These are phyloP conservation scores for Argopecten irradians DNA, from an alignment of 1,140 invertebrate species.

Conservation along the genomic window DNA sequence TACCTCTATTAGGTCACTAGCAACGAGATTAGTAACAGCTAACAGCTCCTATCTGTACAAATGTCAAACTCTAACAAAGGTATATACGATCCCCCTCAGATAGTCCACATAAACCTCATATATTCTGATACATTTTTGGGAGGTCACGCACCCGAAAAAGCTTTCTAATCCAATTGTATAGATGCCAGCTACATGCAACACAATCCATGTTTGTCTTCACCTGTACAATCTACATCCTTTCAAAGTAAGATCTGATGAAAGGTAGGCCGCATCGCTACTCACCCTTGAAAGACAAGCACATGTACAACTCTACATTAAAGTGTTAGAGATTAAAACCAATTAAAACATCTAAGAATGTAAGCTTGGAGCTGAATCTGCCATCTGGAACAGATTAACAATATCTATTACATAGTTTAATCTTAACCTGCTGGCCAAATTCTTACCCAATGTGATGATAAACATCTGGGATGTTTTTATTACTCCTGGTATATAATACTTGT, in stretches of 20 bases:
- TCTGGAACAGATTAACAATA: constrained; percentile 1
- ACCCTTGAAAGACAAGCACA: neutral
- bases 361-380: neutral
- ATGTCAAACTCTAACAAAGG: neutral
- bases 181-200: constrained; percentile 4
- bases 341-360: constrained; percentile 2
- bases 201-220: neutral
- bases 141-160: neutral
- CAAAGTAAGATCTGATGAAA: constrained; percentile 1
- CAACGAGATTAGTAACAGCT: neutral
- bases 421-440: neutral
- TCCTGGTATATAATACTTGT: neutral
- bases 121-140: neutral
- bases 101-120: neutral
- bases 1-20: neutral
- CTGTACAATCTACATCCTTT: neutral
- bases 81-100: neutral
- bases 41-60: neutral
- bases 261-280: neutral
- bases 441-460: neutral
- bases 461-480: neutral
- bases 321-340: neutral
- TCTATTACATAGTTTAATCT: neutral
- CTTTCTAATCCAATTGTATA: neutral
- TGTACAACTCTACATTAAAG: neutral